Conservation (phyloP, 2,888 invertebrate species). For the Sclerodermus sp. region DNA sequence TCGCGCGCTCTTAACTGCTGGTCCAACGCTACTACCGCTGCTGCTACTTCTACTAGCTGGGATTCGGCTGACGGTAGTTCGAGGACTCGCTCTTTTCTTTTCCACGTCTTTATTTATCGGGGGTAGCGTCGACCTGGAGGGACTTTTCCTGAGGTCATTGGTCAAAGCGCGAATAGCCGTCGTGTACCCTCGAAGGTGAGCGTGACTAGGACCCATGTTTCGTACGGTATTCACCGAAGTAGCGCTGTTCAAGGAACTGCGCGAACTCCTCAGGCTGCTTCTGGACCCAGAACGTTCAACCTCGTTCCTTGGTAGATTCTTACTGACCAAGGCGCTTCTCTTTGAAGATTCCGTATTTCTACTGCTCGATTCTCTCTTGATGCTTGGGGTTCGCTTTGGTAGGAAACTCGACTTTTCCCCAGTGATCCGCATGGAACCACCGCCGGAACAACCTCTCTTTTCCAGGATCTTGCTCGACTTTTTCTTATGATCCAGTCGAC, state of each 20-base stretch:
- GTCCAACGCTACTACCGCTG: constrained; percentile 65
- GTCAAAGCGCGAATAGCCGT: constrained; percentile 59
- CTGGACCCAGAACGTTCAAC: constrained; percentile 79
- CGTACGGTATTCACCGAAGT: constrained; percentile 78
- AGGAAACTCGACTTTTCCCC: constrained; percentile 44
- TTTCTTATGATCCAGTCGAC: background rate
- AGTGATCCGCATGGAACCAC: constrained; percentile 20
- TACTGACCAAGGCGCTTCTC: constrained; percentile 16
- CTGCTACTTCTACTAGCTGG: constrained; percentile 65
- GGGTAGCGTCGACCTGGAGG: constrained; percentile 20
- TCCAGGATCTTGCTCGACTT: constrained; percentile 7
- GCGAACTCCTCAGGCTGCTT: constrained; percentile 78
- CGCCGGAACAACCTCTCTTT: constrained; percentile 6
- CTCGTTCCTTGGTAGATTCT: constrained; percentile 53
- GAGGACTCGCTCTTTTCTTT: constrained; percentile 43
- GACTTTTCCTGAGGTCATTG: constrained; percentile 49
- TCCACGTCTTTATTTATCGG: constrained; percentile 31
- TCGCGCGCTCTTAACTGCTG: constrained; percentile 48
- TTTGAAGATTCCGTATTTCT: constrained; percentile 25
- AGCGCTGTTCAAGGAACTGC: constrained; percentile 81
- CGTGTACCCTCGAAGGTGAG: constrained; percentile 61
- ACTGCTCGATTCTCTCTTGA: constrained; percentile 29
- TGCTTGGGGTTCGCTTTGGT: constrained; percentile 44
- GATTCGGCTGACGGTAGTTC: constrained; percentile 51
- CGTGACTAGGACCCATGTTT: constrained; percentile 64